These are phyloP conservation scores for Exocentrus adspersus DNA, from an alignment of 2,888 invertebrate genomes.

Conservation along the genomic window DNA sequence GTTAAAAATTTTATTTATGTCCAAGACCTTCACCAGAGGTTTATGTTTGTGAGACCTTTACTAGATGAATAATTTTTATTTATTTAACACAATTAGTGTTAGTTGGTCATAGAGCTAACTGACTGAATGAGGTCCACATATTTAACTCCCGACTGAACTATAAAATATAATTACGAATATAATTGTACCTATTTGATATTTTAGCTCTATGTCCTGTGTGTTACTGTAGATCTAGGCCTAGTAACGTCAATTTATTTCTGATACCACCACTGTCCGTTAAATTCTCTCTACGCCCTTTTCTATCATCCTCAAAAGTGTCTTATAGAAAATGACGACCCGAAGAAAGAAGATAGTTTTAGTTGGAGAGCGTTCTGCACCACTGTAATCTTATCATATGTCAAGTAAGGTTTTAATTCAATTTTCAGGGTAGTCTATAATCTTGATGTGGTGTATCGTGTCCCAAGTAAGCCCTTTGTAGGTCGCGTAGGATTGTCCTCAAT, in stretches of 20 bases:
- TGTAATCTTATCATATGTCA: no score
- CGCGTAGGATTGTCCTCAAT: no score
- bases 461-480: no score
- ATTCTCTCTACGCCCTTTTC: constrained; percentile 8
- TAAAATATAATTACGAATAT: constrained; percentile 28
- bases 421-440: no score
- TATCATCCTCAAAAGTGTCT: constrained; percentile 38
- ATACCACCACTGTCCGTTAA: neutral
- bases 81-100: constrained; percentile 31
- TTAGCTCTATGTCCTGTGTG: constrained; percentile 39
- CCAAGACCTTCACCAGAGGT: neutral
- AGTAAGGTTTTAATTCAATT: no score
- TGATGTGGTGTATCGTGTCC: no score
- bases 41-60: constrained; percentile 26
- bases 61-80: constrained; percentile 39
- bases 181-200: constrained; percentile 34
- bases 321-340: constrained; percentile 21
- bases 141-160: constrained; percentile 33
- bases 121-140: constrained; percentile 38
- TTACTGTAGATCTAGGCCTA: constrained; percentile 42
- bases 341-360: no score
- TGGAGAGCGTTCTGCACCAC: no score
- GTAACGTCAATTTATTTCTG: constrained; percentile 46
- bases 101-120: constrained; percentile 35
- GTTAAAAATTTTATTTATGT: no score